phyloP scores from a whole-genome alignment of 2,888 invertebrate species.

The Drosophila pegasa region DNA sequence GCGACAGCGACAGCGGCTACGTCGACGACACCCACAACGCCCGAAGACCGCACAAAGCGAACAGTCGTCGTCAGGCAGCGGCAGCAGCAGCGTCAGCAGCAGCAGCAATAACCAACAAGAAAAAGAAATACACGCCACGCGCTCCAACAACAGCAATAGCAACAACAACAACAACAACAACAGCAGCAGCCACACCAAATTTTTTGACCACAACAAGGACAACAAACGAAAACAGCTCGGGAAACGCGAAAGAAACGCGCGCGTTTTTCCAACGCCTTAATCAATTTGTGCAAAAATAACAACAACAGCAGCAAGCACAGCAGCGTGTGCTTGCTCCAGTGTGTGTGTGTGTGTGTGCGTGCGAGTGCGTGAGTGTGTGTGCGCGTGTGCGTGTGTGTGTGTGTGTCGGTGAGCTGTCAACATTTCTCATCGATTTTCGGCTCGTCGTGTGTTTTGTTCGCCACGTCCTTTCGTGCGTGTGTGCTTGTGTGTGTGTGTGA shows the following conservation, averaged over 20 bases:
- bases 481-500: slow-evolving; percentile 21
- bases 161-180: slow-evolving; percentile 15
- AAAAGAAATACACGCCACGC: slow-evolving; percentile 39
- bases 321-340: slow-evolving; percentile 10
- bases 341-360: slow-evolving; percentile 8
- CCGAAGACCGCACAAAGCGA: slow-evolving; percentile 57
- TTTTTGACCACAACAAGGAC: slow-evolving; percentile 37
- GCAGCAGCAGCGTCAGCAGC: slow-evolving; percentile 73
- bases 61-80: slow-evolving; percentile 76
- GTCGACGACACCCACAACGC: slow-evolving; percentile 64
- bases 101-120: slow-evolving; percentile 48
- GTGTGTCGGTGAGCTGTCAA: slow-evolving; percentile 55
- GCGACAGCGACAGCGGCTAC: slow-evolving; percentile 46
- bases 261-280: slow-evolving; percentile 33
- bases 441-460: slow-evolving; percentile 48
- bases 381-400: slow-evolving; percentile 7
- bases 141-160: slow-evolving; percentile 28
- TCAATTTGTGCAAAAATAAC: slow-evolving; percentile 17
- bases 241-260: slow-evolving; percentile 34
- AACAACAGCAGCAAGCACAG: slow-evolving; percentile 16
- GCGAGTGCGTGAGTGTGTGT: no score
- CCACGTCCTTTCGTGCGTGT: slow-evolving; percentile 55
- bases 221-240: slow-evolving; percentile 14
- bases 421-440: slow-evolving; percentile 66
- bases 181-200: slow-evolving; percentile 13